These are phyloP conservation scores for Setipinna tenuifilis DNA, from an alignment of 2,797 vertebrate species.

Conservation along the genomic window DNA sequence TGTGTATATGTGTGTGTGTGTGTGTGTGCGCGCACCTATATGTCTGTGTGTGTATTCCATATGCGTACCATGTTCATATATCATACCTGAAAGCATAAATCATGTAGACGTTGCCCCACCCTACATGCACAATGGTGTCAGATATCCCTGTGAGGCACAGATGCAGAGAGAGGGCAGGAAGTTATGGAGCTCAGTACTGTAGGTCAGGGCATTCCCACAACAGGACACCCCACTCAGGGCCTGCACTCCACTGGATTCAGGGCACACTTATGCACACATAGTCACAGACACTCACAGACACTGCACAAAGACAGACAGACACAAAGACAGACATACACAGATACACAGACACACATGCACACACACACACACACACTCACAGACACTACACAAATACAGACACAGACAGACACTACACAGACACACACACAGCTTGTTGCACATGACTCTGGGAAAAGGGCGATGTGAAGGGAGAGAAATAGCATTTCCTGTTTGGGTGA, in stretches of 20 bases:
- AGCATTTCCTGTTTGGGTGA: slow-evolving; percentile 59
- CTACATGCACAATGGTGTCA: background rate
- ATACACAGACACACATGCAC: no score
- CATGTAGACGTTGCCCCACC: background rate
- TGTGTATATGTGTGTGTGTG: background rate
- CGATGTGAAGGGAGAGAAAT: slow-evolving; percentile 46
- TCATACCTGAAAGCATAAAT: background rate
- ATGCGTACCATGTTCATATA: background rate
- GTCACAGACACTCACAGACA: no score
- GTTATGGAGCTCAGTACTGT: background rate
- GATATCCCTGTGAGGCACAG: background rate
- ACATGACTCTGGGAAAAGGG: slow-evolving; percentile 17
- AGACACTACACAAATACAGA: no score
- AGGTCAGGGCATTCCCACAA: slow-evolving; percentile 9
- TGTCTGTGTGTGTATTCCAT: no score
- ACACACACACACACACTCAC: no score
- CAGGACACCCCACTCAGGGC: background rate
- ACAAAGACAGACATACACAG: no score
- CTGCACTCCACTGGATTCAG: background rate
- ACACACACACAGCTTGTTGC: background rate
- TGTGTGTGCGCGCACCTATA: background rate
- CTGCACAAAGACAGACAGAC: no score
- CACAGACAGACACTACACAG: background rate
- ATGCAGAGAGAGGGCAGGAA: background rate
- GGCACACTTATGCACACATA: background rate